These are phyloP conservation scores for Rotaria sp. DNA, from an alignment of 2,888 invertebrate species.

Conservation along the genomic window DNA sequence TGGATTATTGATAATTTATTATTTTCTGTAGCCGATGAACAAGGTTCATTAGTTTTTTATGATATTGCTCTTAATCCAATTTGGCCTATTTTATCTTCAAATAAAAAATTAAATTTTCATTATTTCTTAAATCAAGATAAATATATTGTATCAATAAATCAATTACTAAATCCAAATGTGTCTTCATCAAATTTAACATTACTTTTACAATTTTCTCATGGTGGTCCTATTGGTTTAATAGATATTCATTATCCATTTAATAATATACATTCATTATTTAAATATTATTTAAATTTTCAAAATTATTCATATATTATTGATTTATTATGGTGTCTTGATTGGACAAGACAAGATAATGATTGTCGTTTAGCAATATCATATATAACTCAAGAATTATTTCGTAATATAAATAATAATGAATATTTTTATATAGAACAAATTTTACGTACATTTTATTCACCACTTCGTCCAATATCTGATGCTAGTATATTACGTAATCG, in stretches of 20 bases:
- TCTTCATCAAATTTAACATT: neutral
- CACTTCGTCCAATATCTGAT: neutral
- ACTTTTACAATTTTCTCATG: neutral
- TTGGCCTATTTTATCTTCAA: conserved; percentile 5
- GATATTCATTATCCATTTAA: neutral
- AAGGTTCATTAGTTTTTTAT: conserved; percentile 16
- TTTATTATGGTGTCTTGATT: conserved; percentile 29
- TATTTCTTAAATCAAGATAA: neutral
- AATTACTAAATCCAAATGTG: neutral
- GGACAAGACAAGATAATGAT: conserved; percentile 21
- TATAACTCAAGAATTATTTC: neutral
- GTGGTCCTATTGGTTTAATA: neutral
- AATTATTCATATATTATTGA: conserved; percentile 16
- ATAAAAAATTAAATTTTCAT: conserved; percentile 22
- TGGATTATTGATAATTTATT: conserved; percentile 10
- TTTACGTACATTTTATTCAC: conserved; percentile 8
- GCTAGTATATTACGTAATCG: conserved; percentile 4
- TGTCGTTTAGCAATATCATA: conserved; percentile 3
- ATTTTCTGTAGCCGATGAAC: neutral
- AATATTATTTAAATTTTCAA: conserved; percentile 1
- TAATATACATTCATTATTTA: conserved; percentile 6
- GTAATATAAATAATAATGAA: neutral
- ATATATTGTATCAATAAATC: neutral
- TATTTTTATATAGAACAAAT: conserved; percentile 16
- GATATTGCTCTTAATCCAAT: conserved; percentile 21